Base-by-base conservation (phyloP, 2,888 invertebrate species). In the Chrysopilus asiliformis region DNA sequence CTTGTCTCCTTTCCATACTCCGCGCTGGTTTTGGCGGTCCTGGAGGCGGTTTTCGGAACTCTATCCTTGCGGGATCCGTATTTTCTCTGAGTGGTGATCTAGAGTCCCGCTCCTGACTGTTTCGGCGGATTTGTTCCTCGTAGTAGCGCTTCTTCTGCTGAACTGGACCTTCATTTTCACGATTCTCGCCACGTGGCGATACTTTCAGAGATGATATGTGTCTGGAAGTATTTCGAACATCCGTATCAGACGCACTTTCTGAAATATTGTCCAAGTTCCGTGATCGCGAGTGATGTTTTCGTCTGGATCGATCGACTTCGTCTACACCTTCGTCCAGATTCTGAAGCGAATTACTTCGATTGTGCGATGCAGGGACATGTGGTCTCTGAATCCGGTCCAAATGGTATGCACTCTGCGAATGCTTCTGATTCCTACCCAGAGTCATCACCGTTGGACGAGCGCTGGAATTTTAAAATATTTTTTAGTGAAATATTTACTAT, bases 201-300 rank as follows among this genome's bases (percentile, higher is more conserved):
- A 31, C 9, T 29, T 41, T 41, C 14, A 39, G 29, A 7, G 38
- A 35, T 31, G 34, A 41, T 7, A 36, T 18, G 12, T 47, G 48
- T 7, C 57, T 49, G 33, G 53, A 55, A 29, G 56, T 51, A 25
- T 51, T 49, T 9, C 56, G 35, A 25, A 31, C 55, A 47, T 63
- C 63, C 8, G 58, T 57, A 39, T 64, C 63, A 2, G 63, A 63
- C 25, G 59, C 62, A 34, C 62, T 64, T 49, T 64, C 63, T 1
- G 62, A 62, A 27, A 64, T 61, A 31, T 61, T 56, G 47, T 68
- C 68, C 16, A 65, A 49, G 31, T 60, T 57, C n/a, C 69, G 62
- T 3, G 61, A 60, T n/a, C 63, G 53, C 2, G 70, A 61, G 12
- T 56, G 60, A 9, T 59, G 58, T 3, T 57, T 45, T 39, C 56